Conservation (phyloP, 2,797 vertebrate genomes). For the Leuciscus waleckii region DNA sequence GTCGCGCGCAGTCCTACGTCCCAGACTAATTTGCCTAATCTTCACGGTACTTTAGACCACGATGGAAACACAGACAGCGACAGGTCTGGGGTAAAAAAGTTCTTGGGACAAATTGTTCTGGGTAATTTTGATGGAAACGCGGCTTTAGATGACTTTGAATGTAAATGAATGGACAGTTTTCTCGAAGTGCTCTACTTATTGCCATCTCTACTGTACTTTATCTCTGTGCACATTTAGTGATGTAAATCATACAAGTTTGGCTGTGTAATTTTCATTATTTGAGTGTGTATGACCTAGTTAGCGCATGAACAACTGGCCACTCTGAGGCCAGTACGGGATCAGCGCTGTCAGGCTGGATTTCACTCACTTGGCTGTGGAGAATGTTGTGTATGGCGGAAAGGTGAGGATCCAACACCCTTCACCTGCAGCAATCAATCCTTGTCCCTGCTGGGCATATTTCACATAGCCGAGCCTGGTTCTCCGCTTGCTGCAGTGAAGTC, state of each 20-base stretch:
- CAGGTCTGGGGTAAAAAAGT: no score
- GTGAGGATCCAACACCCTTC: conserved; percentile 60
- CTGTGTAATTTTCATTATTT: conserved; percentile 26
- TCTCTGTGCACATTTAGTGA: not conserved
- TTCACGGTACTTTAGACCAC: no score
- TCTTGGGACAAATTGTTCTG: no score
- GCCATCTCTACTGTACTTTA: not conserved
- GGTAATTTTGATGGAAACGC: no score
- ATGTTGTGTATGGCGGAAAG: conserved; percentile 62
- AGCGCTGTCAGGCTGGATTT: conserved; percentile 64
- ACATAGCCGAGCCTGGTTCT: conserved; percentile 68
- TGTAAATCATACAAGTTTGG: not conserved
- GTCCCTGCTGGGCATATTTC: conserved; percentile 67
- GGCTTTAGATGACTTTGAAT: not conserved
- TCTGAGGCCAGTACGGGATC: conserved; percentile 51
- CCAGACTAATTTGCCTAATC: no score
- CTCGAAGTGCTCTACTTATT: not conserved
- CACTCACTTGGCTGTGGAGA: conserved; percentile 63
- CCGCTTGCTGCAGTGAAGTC: conserved; percentile 32
- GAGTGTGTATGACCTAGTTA: conserved; percentile 62
- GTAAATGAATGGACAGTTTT: not conserved
- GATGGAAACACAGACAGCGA: no score
- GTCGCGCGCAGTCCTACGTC: no score
- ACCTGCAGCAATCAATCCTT: conserved; percentile 47
- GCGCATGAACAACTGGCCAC: conserved; percentile 67